A percentile compares a stretch with the other conserved stretches of the same genome.
These are phyloP conservation scores for Drosophila saltans DNA, from an alignment of 1,140 invertebrate species.

Conservation along the genomic window DNA sequence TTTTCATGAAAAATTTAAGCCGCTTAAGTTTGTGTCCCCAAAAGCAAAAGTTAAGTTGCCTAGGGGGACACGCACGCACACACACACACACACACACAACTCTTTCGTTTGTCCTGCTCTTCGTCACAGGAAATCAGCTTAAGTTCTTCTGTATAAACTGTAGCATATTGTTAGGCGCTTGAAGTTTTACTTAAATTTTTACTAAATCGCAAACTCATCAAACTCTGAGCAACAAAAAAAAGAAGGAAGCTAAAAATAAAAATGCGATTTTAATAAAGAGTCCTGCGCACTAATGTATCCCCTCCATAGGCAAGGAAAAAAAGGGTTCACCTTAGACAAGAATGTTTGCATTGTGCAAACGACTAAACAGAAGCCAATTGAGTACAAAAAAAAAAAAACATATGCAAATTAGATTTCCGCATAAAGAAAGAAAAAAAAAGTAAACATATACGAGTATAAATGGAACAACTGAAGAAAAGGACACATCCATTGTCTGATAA, in stretches of 20 bases:
- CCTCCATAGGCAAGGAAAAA: constrained; percentile 37
- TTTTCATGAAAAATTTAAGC: constrained; percentile 58
- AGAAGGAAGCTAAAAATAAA: constrained; percentile 20
- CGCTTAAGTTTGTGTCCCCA: constrained; percentile 63
- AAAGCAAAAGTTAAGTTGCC: constrained; percentile 69
- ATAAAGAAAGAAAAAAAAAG: constrained; percentile 42
- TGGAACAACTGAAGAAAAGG: constrained; percentile 5
- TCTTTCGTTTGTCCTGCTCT: constrained; percentile 24
- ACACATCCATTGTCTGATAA: constrained; percentile 46
- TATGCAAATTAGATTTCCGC: constrained; percentile 69
- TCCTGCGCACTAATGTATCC: neutral
- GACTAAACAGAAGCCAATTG: constrained; percentile 56
- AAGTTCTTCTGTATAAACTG: constrained; percentile 64
- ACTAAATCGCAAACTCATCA: constrained; percentile 37
- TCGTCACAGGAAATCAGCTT: constrained; percentile 63
- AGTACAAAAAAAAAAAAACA: constrained; percentile 36
- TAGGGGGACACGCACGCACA: constrained; percentile 31
- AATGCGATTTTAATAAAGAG: constrained; percentile 19
- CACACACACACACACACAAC: constrained; percentile 40
- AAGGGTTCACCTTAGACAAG: constrained; percentile 48
- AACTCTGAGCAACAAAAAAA: neutral
- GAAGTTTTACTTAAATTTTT: constrained; percentile 34
- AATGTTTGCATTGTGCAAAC: constrained; percentile 53
- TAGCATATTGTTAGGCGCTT: constrained; percentile 49
- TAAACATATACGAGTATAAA: constrained; percentile 34